phyloP scores from a whole-genome alignment of 2,888 invertebrate genomes.

The Ophion ventricosus region DNA sequence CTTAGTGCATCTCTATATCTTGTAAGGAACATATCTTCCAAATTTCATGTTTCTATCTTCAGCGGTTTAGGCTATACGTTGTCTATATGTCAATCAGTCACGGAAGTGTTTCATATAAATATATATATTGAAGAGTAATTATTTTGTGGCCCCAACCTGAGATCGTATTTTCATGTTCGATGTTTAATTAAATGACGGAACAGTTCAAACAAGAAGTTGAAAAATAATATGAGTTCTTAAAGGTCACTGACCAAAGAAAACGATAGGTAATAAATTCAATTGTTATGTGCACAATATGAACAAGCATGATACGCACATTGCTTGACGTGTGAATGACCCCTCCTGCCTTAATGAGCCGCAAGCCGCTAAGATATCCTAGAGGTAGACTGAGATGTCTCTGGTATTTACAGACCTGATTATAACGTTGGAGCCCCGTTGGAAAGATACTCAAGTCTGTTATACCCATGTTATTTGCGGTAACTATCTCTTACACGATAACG shows the following conservation, averaged over 20 bases:
- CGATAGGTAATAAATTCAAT: background rate
- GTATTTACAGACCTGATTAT: slow-evolving; percentile 35
- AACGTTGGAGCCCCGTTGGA: slow-evolving; percentile 32
- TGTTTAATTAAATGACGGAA: background rate
- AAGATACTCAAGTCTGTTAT: slow-evolving; percentile 27
- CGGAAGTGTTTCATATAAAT: too few relatives aligned
- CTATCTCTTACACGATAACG: slow-evolving; percentile 39
- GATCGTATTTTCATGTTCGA: background rate
- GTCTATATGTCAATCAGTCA: too few relatives aligned
- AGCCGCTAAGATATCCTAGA: slow-evolving; percentile 27
- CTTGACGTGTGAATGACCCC: slow-evolving; percentile 42
- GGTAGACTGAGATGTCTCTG: slow-evolving; percentile 35
- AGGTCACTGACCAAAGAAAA: background rate
- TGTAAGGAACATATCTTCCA: too few relatives aligned
- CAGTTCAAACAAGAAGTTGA: background rate
- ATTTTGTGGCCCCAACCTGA: background rate
- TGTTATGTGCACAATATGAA: background rate
- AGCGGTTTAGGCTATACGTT: too few relatives aligned
- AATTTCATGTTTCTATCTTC: too few relatives aligned
- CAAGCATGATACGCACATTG: slow-evolving; percentile 7
- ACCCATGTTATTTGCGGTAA: slow-evolving; percentile 21
- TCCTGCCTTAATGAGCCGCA: slow-evolving; percentile 27
- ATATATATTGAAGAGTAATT: background rate
- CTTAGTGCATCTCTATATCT: too few relatives aligned
- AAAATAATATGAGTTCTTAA: background rate